Conservation (phyloP, 2,888 invertebrate genomes). For the Phaonia tiefii region DNA sequence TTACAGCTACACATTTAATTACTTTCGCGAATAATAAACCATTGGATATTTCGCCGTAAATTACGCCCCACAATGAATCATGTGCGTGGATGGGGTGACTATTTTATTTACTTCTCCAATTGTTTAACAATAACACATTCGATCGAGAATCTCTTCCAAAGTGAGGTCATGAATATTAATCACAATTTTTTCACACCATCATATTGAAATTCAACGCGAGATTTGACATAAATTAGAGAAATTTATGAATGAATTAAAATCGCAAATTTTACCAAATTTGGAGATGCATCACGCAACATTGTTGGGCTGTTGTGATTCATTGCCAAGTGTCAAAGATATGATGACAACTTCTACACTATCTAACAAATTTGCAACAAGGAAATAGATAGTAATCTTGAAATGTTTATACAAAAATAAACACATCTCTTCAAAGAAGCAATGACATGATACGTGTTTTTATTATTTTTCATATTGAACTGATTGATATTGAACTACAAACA, state of each 20-base stretch:
- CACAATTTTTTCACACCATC: not conserved
- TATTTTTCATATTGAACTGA: too few relatives aligned
- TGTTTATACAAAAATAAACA: too few relatives aligned
- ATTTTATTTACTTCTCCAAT: not conserved
- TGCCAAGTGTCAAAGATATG: too few relatives aligned
- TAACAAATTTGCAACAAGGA: too few relatives aligned
- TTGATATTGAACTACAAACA: too few relatives aligned
- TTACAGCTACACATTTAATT: not conserved
- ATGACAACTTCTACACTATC: too few relatives aligned
- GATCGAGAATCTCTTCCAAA: not conserved
- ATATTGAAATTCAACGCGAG: not conserved
- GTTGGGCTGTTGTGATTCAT: not conserved
- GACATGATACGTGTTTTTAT: too few relatives aligned
- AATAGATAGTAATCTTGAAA: too few relatives aligned
- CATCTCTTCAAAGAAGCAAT: too few relatives aligned
- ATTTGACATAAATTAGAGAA: not conserved
- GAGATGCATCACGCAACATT: constrained; percentile 3
- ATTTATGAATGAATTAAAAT: constrained; percentile 33
- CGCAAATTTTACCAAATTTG: constrained; percentile 17
- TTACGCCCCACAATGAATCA: constrained; percentile 60
- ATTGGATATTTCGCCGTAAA: constrained; percentile 6
- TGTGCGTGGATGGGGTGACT: not conserved
- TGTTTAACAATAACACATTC: constrained; percentile 14
- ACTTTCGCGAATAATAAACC: constrained; percentile 7
- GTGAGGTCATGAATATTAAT: constrained; percentile 27